Evolutionary conservation across 2,888 invertebrate genomes (phyloP), one percentile per base, ranked within the genome.

Genomic region (Zaprionus obscuricornis): DNA sequence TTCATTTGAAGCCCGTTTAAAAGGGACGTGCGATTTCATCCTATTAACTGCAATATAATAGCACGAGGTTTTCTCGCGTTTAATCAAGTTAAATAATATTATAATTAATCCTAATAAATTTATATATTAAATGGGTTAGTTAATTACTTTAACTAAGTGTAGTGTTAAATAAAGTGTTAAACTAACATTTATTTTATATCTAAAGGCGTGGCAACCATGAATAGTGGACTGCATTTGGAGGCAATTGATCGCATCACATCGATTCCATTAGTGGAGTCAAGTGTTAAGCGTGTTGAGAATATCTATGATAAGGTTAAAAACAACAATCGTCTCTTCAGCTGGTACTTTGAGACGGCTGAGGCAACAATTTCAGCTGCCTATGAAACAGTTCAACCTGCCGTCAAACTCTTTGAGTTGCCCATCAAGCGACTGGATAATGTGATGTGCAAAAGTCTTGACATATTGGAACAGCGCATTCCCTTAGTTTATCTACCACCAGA

Each of bases 391-490:
- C 91, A 93, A 43, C 96, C 96, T 0, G 93, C 94, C 0, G 93
- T 95, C 0, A 92, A 93, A 43, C 91, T 95, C 27, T 92, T 96
- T 40, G 94, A 95, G 86, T 92, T 93, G 0, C 96, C 96, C 0
- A 91, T 96, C 6, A 91, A 92, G 20, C 93, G 93, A 55, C 91
- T 96, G 27, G 96, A 96, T 90, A 92, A 92, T 66, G 92, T 96
- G 63, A 93, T 97, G 62, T 97, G 96, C 91, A 94, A 93, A 87
- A 95, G 96, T 52, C 92, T 97, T 66, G 96, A 96, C 74, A 92
- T 95, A 27, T 94, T 97, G n/a, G 97, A 97, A 88, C 93, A 95
- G 82, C 93, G 93, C 58, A 94, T 96, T 39, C 97, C 97, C 0
- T 93, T 94, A 1, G 95, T 97, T 60, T 94, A 94, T 87, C 91